These are phyloP conservation scores for Drosophila anomelani DNA, from an alignment of 2,888 invertebrate species.

Conservation along the genomic window DNA sequence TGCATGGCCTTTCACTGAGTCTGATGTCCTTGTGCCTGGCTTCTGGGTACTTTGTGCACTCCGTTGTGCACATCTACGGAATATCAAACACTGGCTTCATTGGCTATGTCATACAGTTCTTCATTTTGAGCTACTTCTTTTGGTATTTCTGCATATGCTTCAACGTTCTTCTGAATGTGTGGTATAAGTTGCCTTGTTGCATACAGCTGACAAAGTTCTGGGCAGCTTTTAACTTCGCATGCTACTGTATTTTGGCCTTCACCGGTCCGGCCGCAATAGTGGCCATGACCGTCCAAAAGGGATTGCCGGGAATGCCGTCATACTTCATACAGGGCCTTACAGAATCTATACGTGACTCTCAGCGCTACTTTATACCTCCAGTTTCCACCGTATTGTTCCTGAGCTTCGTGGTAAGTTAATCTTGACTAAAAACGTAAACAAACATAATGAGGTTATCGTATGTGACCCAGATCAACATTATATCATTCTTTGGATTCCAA, in stretches of 20 bases:
- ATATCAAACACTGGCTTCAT: constrained; percentile 69
- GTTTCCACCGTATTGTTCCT: constrained; percentile 78
- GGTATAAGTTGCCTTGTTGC: constrained; percentile 81
- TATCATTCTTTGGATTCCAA: constrained; percentile 83
- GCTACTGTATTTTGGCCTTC: constrained; percentile 74
- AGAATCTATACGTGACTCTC: constrained; percentile 83
- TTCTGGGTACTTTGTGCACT: constrained; percentile 81
- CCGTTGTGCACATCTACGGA: constrained; percentile 81
- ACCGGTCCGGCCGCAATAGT: constrained; percentile 80
- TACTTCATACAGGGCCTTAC: constrained; percentile 84
- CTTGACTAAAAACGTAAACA: background rate
- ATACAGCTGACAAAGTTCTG: constrained; percentile 62
- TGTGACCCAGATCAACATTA: constrained; percentile 61
- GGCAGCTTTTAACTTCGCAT: constrained; percentile 69
- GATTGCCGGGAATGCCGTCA: constrained; percentile 83
- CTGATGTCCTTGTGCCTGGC: constrained; percentile 82
- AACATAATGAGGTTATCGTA: no score
- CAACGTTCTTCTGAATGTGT: constrained; percentile 82
- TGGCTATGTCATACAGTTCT: constrained; percentile 83
- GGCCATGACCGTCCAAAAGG: constrained; percentile 80
- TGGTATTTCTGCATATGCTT: constrained; percentile 83
- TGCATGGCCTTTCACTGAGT: constrained; percentile 83
- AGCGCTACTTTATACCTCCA: constrained; percentile 84
- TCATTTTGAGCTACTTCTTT: constrained; percentile 82
- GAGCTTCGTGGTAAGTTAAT: constrained; percentile 70